Evolutionary conservation across 2,888 invertebrate species (phyloP).

Genomic region (Geotrupes spiniger): DNA sequence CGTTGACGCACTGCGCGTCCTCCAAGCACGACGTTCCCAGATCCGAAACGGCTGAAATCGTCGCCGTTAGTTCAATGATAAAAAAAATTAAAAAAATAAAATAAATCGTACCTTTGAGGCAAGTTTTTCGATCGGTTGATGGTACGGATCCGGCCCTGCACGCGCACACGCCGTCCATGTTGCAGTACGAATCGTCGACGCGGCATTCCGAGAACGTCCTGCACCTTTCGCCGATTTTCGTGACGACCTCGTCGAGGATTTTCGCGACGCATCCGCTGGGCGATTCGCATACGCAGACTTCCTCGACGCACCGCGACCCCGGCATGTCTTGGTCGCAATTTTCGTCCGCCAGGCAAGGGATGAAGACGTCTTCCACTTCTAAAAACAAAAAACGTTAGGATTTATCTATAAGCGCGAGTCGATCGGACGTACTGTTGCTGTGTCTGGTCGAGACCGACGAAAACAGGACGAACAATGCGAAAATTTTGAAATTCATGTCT

Average conservation of each 20-base stretch:
- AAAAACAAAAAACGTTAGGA: too few species aligned
- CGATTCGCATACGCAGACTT: constrained; percentile 15
- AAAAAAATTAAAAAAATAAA: constrained; percentile 1
- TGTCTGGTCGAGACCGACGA: too few species aligned
- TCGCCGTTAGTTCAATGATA: too few species aligned
- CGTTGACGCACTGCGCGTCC: constrained; percentile 34
- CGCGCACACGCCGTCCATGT: constrained; percentile 26
- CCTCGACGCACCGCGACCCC: constrained; percentile 16
- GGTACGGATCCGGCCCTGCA: constrained; percentile 32
- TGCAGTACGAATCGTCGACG: constrained; percentile 34
- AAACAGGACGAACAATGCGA: too few species aligned
- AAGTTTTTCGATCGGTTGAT: constrained; percentile 32
- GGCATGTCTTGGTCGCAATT: constrained; percentile 7
- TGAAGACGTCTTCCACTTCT: too few species aligned
- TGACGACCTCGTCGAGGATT: constrained; percentile 21
- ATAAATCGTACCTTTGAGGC: constrained; percentile 34
- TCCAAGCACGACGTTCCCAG: constrained; percentile 36
- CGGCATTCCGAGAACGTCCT: constrained; percentile 31
- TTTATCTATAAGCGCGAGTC: too few species aligned
- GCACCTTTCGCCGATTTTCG: constrained; percentile 37
- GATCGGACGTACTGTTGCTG: too few species aligned
- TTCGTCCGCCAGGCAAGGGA: constrained; percentile 3
- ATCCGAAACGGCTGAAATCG: constrained; percentile 31
- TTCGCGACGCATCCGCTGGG: constrained; percentile 6
- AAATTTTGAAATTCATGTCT: too few species aligned